phyloP scores from a whole-genome alignment of 1,140 invertebrate species.

The Latrodectus geometricus region DNA sequence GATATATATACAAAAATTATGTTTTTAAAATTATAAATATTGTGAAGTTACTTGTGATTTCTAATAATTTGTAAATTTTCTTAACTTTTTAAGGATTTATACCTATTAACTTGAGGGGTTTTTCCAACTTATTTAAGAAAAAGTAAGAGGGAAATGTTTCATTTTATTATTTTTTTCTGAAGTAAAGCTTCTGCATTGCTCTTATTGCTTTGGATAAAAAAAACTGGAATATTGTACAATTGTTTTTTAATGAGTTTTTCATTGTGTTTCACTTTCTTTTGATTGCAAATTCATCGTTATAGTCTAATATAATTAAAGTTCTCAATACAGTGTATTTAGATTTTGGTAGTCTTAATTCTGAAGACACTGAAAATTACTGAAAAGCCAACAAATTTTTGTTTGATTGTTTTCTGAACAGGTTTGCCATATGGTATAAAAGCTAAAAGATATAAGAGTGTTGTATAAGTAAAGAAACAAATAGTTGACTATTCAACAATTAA shows the following conservation, averaged over 20 bases:
- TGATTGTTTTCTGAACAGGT: slow-evolving; percentile 15
- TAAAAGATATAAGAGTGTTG: slow-evolving; percentile 17
- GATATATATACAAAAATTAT: too few relatives aligned
- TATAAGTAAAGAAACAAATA: slow-evolving; percentile 5
- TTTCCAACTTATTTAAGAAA: too few relatives aligned
- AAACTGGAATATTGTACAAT: neutral
- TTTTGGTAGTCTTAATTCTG: neutral
- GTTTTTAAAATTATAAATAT: too few relatives aligned
- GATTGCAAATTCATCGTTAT: neutral
- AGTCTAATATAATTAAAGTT: neutral
- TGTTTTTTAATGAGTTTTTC: neutral
- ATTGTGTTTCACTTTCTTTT: neutral
- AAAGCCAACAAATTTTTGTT: slow-evolving; percentile 17
- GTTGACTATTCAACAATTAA: neutral
- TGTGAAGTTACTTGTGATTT: too few relatives aligned
- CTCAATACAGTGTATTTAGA: too few relatives aligned
- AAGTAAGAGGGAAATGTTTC: too few relatives aligned
- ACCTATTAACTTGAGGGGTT: too few relatives aligned
- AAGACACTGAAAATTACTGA: neutral
- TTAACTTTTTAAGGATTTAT: too few relatives aligned
- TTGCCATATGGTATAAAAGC: neutral
- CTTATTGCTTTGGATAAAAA: too few relatives aligned
- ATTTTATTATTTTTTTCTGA: too few relatives aligned
- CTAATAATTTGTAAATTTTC: too few relatives aligned
- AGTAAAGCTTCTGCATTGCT: too few relatives aligned